Evolutionary conservation across 2,888 invertebrate genomes (phyloP), one percentile per base, ranked within the genome.

Genomic region (Cynaeus angustus): DNA sequence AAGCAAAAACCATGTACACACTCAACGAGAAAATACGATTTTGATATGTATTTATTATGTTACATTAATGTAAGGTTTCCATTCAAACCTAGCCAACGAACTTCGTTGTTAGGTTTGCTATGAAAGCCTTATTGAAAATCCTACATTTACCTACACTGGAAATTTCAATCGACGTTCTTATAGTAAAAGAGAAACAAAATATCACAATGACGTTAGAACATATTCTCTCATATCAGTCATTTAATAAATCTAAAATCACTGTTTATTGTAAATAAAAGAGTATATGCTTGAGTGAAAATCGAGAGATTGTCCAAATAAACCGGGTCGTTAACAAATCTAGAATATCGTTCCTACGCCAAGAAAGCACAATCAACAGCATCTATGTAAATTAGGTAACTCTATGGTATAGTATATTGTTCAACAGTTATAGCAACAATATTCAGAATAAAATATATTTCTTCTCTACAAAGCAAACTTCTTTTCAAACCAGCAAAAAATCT

Each of bases 21-120:
- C 50, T 33, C 46, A 68, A 68, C 62, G 46, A 68, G 61, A 55
- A 45, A 55, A 46, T 61, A 68, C 45, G 33, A 30, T 16, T 28
- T 66, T 65, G 69, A 69, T 69, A 69, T 69, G 69, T 69, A 69
- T 69, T 69, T 69, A 53, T 62, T 48, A 46, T 62, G 9, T 61
- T 38, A 37, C 55, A 55, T 55, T 55, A 48, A 50, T 46, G 16
- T 16, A 66, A 16, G 28, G 58, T 50, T 41, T 67, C 16, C 38
- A 33, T 52, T 41, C 50, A 50, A 38, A 67, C 37, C 30, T 59
- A 67, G n/a, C n/a, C n/a, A n/a, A n/a, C n/a, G n/a, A n/a, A n/a
- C 10, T 13, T 4, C 9, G 30, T 26, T 55, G 37, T 65, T 53
- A 50, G 38, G 21, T 37, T 66, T 58, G 58, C 6, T 41, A 50